Evolutionary conservation across 2,113 vertebrate genomes (phyloP).

Genomic region (Stigmatopora nigra): DNA sequence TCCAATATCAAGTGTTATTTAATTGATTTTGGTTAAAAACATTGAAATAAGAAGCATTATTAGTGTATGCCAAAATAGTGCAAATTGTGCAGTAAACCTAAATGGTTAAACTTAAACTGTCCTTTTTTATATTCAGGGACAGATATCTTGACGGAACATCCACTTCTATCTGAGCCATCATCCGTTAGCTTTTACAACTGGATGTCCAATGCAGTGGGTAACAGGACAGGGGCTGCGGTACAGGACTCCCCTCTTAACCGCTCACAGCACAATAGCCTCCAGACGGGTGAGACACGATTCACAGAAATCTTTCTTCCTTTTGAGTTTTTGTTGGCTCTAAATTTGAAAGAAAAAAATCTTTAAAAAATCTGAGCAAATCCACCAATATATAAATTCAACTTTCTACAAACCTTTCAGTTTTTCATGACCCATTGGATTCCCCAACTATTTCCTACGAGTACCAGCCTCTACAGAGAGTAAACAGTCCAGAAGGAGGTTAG

Average conservation of each 20-base stretch:
- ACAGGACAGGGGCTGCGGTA: conserved; percentile 74
- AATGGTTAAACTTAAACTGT: not conserved
- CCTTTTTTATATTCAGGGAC: conserved; percentile 63
- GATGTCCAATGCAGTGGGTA: conserved; percentile 98
- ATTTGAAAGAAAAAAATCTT: not conserved
- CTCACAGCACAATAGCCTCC: conserved; percentile 86
- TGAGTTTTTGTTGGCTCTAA: not conserved
- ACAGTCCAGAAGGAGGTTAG: conserved; percentile 50
- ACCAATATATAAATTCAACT: not conserved
- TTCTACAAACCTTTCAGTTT: conserved; percentile 25
- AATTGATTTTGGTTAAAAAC: not conserved
- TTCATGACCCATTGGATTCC: conserved; percentile 41
- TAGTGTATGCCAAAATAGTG: not conserved
- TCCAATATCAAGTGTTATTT: no score
- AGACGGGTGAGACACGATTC: conserved; percentile 74
- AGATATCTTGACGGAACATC: conserved; percentile 91
- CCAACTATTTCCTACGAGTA: conserved; percentile 32
- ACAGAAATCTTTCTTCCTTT: not conserved
- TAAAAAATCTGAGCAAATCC: not conserved
- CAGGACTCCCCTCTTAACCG: conserved; percentile 84
- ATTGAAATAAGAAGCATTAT: not conserved
- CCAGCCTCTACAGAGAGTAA: conserved; percentile 30
- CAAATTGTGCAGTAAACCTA: conserved; percentile 8
- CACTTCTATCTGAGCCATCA: conserved; percentile 87
- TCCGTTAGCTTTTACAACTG: conserved; percentile 98